Percentiles rank a stretch among this genome's conserved stretches.
Evolutionary conservation across 2,888 invertebrate genomes (phyloP).

Genomic region (Drosophila mulleri): DNA sequence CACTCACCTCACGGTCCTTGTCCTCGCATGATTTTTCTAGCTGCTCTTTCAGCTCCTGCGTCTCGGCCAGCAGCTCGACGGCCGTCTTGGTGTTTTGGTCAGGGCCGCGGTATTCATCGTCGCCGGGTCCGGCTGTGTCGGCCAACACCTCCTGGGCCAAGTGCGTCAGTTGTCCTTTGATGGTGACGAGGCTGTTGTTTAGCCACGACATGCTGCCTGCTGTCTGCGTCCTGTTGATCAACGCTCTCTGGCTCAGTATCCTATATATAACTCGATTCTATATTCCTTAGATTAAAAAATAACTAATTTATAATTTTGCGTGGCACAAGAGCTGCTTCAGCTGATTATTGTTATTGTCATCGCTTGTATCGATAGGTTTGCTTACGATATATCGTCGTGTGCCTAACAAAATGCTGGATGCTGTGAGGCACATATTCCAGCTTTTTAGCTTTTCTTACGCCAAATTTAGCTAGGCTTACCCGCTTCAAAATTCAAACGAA

Average conservation of each 20-base stretch:
- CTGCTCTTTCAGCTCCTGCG: slow-evolving; percentile 85
- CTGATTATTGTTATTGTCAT: slow-evolving; percentile 77
- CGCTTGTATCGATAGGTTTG: slow-evolving; percentile 41
- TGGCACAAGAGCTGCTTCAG: slow-evolving; percentile 75
- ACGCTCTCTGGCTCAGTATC: slow-evolving; percentile 20
- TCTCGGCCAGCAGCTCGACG: slow-evolving; percentile 75
- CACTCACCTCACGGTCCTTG: slow-evolving; percentile 88
- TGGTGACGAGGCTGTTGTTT: slow-evolving; percentile 86
- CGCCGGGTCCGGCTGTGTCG: slow-evolving; percentile 88
- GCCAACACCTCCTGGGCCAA: slow-evolving; percentile 95
- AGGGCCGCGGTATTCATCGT: slow-evolving; percentile 68
- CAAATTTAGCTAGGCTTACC: not conserved
- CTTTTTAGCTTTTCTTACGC: not conserved
- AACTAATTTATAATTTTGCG: slow-evolving; percentile 68
- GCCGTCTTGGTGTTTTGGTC: slow-evolving; percentile 59
- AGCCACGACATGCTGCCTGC: slow-evolving; percentile 88
- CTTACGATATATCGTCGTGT: slow-evolving; percentile 27
- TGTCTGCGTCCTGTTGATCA: slow-evolving; percentile 31
- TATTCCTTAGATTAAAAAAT: slow-evolving; percentile 49
- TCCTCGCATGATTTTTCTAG: slow-evolving; percentile 87
- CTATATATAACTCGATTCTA: slow-evolving; percentile 14
- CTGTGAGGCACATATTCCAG: not conserved
- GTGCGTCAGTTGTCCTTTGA: slow-evolving; percentile 95
- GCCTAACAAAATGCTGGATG: slow-evolving; percentile 4
- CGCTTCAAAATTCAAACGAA: not conserved